A percentile compares a stretch with the other conserved stretches of the same genome.
phyloP scores from a whole-genome alignment of 2,888 invertebrate genomes.

The Timema podura region DNA sequence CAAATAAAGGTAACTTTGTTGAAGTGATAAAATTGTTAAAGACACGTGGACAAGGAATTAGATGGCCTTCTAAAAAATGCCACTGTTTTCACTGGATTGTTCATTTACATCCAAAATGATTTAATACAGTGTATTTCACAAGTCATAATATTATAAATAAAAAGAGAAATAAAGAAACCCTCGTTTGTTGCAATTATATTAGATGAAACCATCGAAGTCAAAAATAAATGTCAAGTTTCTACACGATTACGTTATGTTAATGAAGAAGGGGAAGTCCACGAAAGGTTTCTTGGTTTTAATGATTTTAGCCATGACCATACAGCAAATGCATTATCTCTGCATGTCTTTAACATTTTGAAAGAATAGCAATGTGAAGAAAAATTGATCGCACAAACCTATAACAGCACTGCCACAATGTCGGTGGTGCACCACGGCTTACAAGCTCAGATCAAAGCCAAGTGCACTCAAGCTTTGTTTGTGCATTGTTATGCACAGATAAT shows the following conservation, averaged over 20 bases:
- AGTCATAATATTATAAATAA: slow-evolving; percentile 13
- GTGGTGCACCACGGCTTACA: slow-evolving; percentile 13
- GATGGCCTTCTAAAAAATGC: neutral
- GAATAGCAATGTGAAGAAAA: slow-evolving; percentile 17
- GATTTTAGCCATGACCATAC: slow-evolving; percentile 13
- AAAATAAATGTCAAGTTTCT: neutral
- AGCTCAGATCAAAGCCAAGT: slow-evolving; percentile 3
- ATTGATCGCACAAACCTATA: slow-evolving; percentile 18
- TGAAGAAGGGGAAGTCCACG: neutral
- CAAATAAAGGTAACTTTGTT: slow-evolving; percentile 14
- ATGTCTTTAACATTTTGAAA: neutral
- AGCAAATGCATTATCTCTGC: slow-evolving; percentile 11
- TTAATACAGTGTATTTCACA: slow-evolving; percentile 16
- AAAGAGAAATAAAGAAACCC: slow-evolving; percentile 7
- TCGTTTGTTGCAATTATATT: slow-evolving; percentile 5
- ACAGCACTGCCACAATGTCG: slow-evolving; percentile 16
- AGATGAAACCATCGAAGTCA: neutral
- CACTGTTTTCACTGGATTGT: slow-evolving; percentile 17
- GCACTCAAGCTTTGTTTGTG: slow-evolving; percentile 14
- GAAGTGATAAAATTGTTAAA: slow-evolving; percentile 25
- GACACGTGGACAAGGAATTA: slow-evolving; percentile 13
- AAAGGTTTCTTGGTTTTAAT: slow-evolving; percentile 13
- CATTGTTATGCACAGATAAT: slow-evolving; percentile 13
- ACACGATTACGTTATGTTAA: slow-evolving; percentile 13
- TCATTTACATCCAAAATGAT: slow-evolving; percentile 23